Base-by-base conservation (phyloP, 2,113 vertebrate genomes). In the Meriones unguiculatus region DNA sequence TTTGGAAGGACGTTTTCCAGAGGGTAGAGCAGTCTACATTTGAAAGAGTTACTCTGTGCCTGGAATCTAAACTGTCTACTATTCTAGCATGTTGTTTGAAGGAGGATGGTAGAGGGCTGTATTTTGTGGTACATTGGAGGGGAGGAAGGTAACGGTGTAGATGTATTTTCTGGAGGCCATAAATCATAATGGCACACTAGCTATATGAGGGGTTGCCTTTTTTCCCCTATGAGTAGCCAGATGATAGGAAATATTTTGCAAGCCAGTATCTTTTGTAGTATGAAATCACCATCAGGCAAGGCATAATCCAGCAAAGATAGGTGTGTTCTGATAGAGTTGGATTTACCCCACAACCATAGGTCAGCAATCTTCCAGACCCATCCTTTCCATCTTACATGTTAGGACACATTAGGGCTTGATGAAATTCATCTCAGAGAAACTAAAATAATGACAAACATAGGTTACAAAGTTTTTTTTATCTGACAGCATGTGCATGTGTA, bases 41-140 rank as follows among this genome's bases (percentile, higher is more conserved):
- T 24, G 35, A 90, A 95, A 80, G 93, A 32, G 59, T 90, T 57
- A 41, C 17, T 70, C 14, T 8, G 15, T 65, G 59, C 38, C 25
- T 73, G 25, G 24, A 84, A 73, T 95, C 64, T 94, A 57, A 95
- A 78, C 89, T 93, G 64, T 86, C 13, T 88, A 59, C 76, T 7
- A 78, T 69, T 87, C 78, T 70, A 7, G 76, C 81, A 25, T 2
- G 67, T 90, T 69, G 20, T 75, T 78, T 70, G 80, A 85, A 70
- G 14, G 88, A 18, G 35, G 24, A 90, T 94, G 87, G 35, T 52
- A 20, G 35, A 93, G 73, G 12, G 9, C 90, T 80, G 18, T 85
- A 32, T 89, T 92, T 76, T 67, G 59, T 90, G n/a, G 75, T 86
- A 88, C 52, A 69, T 35, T 70, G n/a, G 30, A 70, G 11, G 18